These are phyloP conservation scores for Spinibarbus caldwelli DNA, from an alignment of 2,797 vertebrate species.

Conservation along the genomic window DNA sequence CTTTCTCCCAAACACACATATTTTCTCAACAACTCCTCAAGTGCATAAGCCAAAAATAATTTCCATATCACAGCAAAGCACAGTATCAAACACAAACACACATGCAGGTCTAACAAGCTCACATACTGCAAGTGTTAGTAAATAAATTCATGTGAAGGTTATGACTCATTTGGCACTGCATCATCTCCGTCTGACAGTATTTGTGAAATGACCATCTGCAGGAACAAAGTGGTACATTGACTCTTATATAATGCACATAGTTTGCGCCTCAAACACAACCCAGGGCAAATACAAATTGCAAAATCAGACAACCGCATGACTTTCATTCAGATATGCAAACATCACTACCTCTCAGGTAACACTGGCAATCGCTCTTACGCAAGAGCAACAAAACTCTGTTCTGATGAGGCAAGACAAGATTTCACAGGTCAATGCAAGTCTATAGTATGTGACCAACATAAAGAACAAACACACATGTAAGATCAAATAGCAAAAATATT, in stretches of 20 bases:
- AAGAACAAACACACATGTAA: background rate
- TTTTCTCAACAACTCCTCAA: conserved; percentile 53
- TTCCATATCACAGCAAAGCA: conserved; percentile 67
- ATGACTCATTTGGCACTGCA: background rate
- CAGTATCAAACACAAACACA: conserved; percentile 46
- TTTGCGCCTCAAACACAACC: background rate
- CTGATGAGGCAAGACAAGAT: background rate
- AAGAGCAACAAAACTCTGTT: background rate
- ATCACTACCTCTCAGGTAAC: conserved; percentile 11
- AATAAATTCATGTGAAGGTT: background rate
- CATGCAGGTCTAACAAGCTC: conserved; percentile 23
- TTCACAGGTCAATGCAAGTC: conserved; percentile 4
- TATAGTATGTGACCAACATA: background rate
- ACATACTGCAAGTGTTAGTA: background rate
- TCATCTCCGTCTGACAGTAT: conserved; percentile 2
- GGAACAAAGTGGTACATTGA: background rate
- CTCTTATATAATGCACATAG: conserved; percentile 20
- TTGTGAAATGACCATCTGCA: conserved; percentile 17
- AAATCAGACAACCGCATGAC: conserved; percentile 17
- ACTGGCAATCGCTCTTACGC: background rate
- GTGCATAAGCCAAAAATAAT: conserved; percentile 72
- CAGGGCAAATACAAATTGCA: conserved; percentile 8
- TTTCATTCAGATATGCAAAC: conserved; percentile 37
- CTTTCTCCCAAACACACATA: background rate
- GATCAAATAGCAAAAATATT: background rate